Conservation (phyloP, 2,888 invertebrate species). For the Melieria crassipennis region DNA sequence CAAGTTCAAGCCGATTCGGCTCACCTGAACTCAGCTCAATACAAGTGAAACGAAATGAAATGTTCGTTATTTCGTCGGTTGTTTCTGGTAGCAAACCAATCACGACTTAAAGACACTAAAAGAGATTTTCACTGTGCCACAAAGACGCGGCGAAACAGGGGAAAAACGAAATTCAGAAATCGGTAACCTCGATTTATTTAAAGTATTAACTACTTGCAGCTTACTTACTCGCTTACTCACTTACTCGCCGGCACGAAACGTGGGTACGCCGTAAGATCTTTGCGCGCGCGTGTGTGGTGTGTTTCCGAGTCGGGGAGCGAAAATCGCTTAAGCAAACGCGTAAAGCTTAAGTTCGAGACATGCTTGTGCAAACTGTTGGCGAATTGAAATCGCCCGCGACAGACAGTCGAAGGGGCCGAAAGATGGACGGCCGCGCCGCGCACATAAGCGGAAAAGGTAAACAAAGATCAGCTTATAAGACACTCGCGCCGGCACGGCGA, state of each 20-base stretch:
- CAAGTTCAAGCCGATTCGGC: constrained; percentile 2
- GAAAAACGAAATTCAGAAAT: constrained; percentile 42
- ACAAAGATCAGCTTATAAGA: constrained; percentile 35
- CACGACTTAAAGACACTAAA: background rate
- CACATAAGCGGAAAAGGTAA: constrained; percentile 22
- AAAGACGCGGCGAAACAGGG: background rate
- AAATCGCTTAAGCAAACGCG: constrained; percentile 32
- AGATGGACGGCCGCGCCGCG: constrained; percentile 19
- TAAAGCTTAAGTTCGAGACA: constrained; percentile 41
- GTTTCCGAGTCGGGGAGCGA: constrained; percentile 2
- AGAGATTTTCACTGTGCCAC: constrained; percentile 38
- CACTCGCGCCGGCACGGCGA: constrained; percentile 14
- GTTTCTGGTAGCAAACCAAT: background rate
- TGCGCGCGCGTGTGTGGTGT: too few relatives aligned
- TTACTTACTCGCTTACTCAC: constrained; percentile 30
- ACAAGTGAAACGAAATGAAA: constrained; percentile 10
- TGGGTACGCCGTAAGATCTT: too few relatives aligned
- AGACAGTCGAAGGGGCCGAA: constrained; percentile 13
- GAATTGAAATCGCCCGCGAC: constrained; percentile 32
- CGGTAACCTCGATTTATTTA: constrained; percentile 62
- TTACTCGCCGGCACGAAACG: background rate
- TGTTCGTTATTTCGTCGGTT: background rate
- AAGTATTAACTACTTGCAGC: constrained; percentile 60
- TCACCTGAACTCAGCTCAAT: constrained; percentile 6
- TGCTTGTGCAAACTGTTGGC: constrained; percentile 42